Evolutionary conservation across 1,140 invertebrate genomes (phyloP).

Genomic region (Drosophila jambulina): DNA sequence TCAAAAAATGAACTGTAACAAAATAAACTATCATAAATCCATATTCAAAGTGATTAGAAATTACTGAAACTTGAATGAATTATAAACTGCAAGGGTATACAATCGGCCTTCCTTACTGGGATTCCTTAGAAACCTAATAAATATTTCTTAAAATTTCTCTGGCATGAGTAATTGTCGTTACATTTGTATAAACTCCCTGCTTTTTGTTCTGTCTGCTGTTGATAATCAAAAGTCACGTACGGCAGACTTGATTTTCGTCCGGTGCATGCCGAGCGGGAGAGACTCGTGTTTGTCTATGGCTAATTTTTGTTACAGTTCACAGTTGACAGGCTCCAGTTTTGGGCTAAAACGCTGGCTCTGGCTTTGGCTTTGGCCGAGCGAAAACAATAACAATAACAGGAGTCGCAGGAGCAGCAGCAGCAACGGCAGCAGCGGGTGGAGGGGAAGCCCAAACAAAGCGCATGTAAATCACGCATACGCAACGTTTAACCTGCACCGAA

Average conservation of each 20-base stretch:
- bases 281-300: conserved; percentile 38
- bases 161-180: conserved; percentile 1
- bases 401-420: conserved; percentile 11
- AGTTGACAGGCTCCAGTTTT: conserved; percentile 46
- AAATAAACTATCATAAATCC: neutral
- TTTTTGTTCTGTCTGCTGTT: neutral
- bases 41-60: neutral
- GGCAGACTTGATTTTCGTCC: conserved; percentile 17
- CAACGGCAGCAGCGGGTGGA: conserved; percentile 1
- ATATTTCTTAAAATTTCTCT: neutral
- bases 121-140: neutral
- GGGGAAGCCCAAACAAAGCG: conserved; percentile 65
- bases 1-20: neutral
- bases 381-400: conserved; percentile 67
- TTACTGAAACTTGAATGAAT: neutral
- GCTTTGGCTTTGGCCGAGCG: conserved; percentile 68
- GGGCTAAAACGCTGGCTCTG: conserved; percentile 8
- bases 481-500: conserved; percentile 69
- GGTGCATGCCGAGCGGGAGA: conserved; percentile 5
- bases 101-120: neutral
- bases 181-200: neutral
- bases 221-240: conserved; percentile 16
- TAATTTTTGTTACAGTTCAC: conserved; percentile 72
- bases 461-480: conserved; percentile 80
- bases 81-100: neutral